Percentiles rank a stretch among this genome's conserved stretches.
Conservation (phyloP, 2,113 vertebrate species). For the Cygnus atratus region DNA sequence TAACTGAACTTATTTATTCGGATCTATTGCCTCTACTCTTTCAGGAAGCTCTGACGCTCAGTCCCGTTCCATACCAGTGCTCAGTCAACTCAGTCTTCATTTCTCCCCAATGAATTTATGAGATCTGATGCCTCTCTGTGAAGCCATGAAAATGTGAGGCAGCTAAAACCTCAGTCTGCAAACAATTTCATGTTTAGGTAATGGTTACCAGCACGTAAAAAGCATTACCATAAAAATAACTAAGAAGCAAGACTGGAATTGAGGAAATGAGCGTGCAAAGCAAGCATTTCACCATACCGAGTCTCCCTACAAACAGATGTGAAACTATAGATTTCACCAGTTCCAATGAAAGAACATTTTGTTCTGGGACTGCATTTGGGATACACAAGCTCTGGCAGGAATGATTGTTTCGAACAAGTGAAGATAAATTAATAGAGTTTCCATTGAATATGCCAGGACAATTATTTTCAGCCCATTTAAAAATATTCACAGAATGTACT, state of each 20-base stretch:
- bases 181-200: not conserved
- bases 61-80: not conserved
- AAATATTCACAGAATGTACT: slow-evolving; percentile 42
- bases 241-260: slow-evolving; percentile 1
- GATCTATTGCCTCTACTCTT: not conserved
- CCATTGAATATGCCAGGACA: slow-evolving; percentile 35
- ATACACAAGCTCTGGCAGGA: not conserved
- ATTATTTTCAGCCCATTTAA: slow-evolving; percentile 23
- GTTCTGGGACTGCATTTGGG: slow-evolving; percentile 6
- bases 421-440: slow-evolving; percentile 58
- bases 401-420: slow-evolving; percentile 10
- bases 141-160: not conserved
- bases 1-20: not conserved
- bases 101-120: not conserved
- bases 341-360: slow-evolving; percentile 46
- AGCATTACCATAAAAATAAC: not conserved
- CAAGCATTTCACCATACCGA: not conserved
- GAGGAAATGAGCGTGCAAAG: not conserved
- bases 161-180: not conserved
- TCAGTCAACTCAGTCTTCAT: not conserved
- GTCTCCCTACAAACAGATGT: slow-evolving; percentile 2
- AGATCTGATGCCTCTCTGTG: not conserved
- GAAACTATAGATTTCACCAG: slow-evolving; percentile 31
- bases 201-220: not conserved
- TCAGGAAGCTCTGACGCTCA: not conserved